phyloP scores from a whole-genome alignment of 1,140 invertebrate genomes.

The Eciton burchellii region DNA sequence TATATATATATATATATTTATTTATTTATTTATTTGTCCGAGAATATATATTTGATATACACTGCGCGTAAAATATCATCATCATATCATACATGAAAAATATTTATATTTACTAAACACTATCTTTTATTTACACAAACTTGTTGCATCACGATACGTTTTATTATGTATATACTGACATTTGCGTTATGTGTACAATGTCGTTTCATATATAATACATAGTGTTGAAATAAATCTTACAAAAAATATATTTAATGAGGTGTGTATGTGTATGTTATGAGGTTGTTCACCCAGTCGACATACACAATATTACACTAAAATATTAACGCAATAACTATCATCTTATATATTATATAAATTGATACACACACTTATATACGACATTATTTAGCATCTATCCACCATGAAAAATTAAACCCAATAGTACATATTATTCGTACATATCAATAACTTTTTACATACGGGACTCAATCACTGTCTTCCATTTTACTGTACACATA shows the following conservation, averaged over 20 bases:
- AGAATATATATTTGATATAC: conserved; percentile 54
- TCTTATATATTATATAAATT: conserved; percentile 76
- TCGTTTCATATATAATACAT: conserved; percentile 71
- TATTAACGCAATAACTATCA: conserved; percentile 80
- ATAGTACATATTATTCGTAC: conserved; percentile 81
- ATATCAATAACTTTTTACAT: conserved; percentile 85
- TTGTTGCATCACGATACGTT: conserved; percentile 59
- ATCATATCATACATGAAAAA: conserved; percentile 45
- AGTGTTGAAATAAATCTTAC: conserved; percentile 75
- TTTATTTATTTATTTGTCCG: too few relatives aligned
- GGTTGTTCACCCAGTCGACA: conserved; percentile 73
- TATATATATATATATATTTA: too few relatives aligned
- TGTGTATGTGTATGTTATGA: conserved; percentile 74
- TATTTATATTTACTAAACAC: conserved; percentile 69
- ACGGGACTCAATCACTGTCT: conserved; percentile 79
- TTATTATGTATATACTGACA: conserved; percentile 67
- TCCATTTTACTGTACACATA: conserved; percentile 83
- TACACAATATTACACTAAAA: conserved; percentile 75
- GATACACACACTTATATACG: conserved; percentile 76
- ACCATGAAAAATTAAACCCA: conserved; percentile 71
- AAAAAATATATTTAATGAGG: conserved; percentile 83
- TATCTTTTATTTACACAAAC: conserved; percentile 58
- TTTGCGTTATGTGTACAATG: conserved; percentile 70
- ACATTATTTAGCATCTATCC: conserved; percentile 65
- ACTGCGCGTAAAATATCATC: too few relatives aligned